phyloP scores from a whole-genome alignment of 2,888 invertebrate genomes.

The Bugulina stolonifera region DNA sequence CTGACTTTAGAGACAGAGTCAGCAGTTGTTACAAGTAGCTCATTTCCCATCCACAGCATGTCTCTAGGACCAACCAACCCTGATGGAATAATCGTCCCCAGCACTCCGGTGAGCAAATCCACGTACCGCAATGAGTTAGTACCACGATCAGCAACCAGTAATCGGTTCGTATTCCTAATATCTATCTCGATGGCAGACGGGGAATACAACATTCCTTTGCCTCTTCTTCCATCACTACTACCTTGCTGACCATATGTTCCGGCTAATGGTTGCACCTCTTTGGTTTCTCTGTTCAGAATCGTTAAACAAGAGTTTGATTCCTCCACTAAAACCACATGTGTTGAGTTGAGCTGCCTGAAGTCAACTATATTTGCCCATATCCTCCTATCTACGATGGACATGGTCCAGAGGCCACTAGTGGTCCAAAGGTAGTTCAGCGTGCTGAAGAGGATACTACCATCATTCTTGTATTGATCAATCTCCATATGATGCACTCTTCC shows the following conservation, averaged over 20 bases:
- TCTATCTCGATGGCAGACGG: not conserved
- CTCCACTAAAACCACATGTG: not conserved
- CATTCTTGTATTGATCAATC: too few relatives aligned
- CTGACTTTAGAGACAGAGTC: not conserved
- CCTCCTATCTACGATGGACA: too few relatives aligned
- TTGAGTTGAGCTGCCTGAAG: not conserved
- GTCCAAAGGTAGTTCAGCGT: too few relatives aligned
- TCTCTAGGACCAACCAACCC: not conserved
- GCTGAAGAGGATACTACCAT: too few relatives aligned
- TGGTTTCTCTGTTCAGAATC: not conserved
- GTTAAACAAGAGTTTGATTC: not conserved
- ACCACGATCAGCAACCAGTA: not conserved
- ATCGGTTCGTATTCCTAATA: not conserved
- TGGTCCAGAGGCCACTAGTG: too few relatives aligned
- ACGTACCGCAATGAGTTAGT: not conserved
- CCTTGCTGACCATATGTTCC: not conserved
- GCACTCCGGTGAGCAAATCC: not conserved
- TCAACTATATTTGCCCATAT: too few relatives aligned
- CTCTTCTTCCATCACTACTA: not conserved
- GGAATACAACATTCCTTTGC: not conserved
- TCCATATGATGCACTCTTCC: too few relatives aligned
- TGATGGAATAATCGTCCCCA: not conserved
- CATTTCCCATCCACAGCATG: not conserved
- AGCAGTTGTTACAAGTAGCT: not conserved
- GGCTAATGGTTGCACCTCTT: not conserved